Base-by-base conservation (phyloP, 2,888 invertebrate genomes). In the Drosophila neonasuta region DNA sequence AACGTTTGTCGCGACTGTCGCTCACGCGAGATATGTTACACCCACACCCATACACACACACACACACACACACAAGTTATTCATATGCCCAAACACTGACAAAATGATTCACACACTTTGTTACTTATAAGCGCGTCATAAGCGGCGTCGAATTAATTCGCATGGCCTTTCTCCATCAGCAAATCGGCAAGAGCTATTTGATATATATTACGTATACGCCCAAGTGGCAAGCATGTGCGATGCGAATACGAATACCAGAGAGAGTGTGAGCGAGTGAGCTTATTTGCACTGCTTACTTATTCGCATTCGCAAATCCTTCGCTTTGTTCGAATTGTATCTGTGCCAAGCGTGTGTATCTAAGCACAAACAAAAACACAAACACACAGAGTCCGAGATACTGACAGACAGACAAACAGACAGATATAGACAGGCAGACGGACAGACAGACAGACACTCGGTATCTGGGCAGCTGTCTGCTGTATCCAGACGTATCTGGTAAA, bases 201-300 rank as follows among this genome's bases (percentile, higher is more conserved):
- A 65, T 58, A 77, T 58, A 77, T 56, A 77, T 75, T 75, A 68
- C 67, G 82, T 79, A 79, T 82, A 77, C 79, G 83, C 65, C 65
- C 57, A 34, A 60, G 78, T 68, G 44, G 57, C 50, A 49, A 24
- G 39, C 39, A 13, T 15, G 39, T 17, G 9, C 51, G 30, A 30
- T 30, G 30, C 30, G 30, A 30, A 9, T 30, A 7, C 9, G 9
- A 30, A 30, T 30, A 30, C 30, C 30, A 30, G 30, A 30, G 30
- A 32, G 30, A 32, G 34, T 29, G 7, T 45, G 20, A 17, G 20
- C 20, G 42, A 49, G 24, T 64, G 13, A 13, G 15, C 29, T 24
- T 57, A 44, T 59, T 57, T 61, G 34, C 59, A 41, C 41, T 34
- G 54, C 13, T 55, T 60, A 41, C 17, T 49, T 65, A 46, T 74